Evolutionary conservation across 2,797 vertebrate species (phyloP), one percentile per base, ranked within the genome.

Genomic region (Acrossocheilus fasciatus): DNA sequence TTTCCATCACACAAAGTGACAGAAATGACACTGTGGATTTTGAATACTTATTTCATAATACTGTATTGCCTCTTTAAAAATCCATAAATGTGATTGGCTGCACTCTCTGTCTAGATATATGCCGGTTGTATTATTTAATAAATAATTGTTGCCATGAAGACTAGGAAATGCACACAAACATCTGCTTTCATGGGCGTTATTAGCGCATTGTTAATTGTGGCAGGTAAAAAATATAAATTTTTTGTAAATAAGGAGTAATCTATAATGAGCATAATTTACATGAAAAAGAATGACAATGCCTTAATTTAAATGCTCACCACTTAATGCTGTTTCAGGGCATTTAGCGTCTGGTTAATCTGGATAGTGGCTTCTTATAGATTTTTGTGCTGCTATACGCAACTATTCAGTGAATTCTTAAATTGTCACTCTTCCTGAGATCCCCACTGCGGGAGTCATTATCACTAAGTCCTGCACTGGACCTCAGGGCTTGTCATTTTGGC

Each of bases 401-500:
- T 39, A 10, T 77, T 77, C 18, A 54, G 30, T 36, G 52, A 39
- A 54, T 73, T 45, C 20, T 41, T 3, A 43, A 11, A 57, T 72
- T 64, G 59, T 70, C 70, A 18, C n/a, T 50, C 34, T 73, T 84
- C 30, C 36, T 84, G 30, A n/a, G 54, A 45, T 62, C 54, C 68
- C 11, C n/a, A 6, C 20, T 78, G 39, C 9, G 43, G 11, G 6
- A n/a, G 17, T n/a, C 15, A 41, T n/a, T 62, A 26, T 59, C 34
- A 69, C 66, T 20, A 41, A 85, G 26, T 68, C n/a, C 30, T 81
- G 26, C 15, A 6, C 39, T 45, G 14, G 20, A 30, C 26, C 39
- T 78, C 26, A 82, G 39, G 26, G 17, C 64, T n/a, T 64, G 66
- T 78, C 66, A 64, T 72, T 79, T 47, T 85, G 17, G 39, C 39